Evolutionary conservation across 2,888 invertebrate species (phyloP).

Genomic region (Pterostichus madidus): DNA sequence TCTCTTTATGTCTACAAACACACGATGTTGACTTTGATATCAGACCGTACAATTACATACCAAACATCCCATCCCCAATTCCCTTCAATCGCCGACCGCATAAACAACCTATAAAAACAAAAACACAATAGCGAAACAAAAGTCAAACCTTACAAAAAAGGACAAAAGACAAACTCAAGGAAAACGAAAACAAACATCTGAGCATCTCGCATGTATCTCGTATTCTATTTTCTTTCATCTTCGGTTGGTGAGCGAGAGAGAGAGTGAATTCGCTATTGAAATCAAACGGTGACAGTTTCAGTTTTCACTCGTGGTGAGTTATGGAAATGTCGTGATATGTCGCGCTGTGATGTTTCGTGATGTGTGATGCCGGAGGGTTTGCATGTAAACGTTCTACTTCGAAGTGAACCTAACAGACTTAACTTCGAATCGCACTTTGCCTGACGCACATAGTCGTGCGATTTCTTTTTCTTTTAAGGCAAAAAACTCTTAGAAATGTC

Average conservation of each 20-base stretch:
- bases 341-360: not conserved
- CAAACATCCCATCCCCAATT: not conserved
- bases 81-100: constrained; percentile 24
- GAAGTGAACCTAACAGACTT: not conserved
- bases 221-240: constrained; percentile 49
- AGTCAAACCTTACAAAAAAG: constrained; percentile 43
- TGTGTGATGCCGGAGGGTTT: not conserved
- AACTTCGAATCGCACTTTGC: not conserved
- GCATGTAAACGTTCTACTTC: not conserved
- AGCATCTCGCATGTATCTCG: not conserved
- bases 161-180: constrained; percentile 32
- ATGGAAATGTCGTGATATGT: constrained; percentile 43
- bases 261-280: constrained; percentile 9
- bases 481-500: too few relatives aligned
- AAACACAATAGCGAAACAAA: constrained; percentile 50
- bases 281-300: constrained; percentile 37
- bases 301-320: not conserved
- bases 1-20: not conserved
- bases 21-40: constrained; percentile 14
- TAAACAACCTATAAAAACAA: constrained; percentile 49
- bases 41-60: constrained; percentile 5
- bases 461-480: too few relatives aligned
- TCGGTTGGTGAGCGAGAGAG: not conserved
- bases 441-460: too few relatives aligned
- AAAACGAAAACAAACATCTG: constrained; percentile 34